These are phyloP conservation scores for Myotis daubentonii DNA, from an alignment of 2,797 vertebrate genomes.

Conservation along the genomic window DNA sequence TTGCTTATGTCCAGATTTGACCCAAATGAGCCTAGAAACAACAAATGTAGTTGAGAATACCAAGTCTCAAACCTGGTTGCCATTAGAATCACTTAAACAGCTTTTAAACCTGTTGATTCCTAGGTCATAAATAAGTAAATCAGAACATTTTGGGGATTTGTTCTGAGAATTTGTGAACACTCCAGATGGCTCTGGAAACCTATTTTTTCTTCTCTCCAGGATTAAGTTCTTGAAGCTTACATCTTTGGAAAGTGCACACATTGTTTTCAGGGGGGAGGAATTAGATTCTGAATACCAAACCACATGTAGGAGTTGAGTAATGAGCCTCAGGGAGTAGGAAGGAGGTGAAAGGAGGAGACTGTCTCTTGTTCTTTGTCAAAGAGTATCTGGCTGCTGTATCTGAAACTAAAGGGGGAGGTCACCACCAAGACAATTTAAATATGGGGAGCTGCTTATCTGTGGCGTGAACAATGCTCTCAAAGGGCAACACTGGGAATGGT, in stretches of 20 bases:
- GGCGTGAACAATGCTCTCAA: conserved; percentile 50
- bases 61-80: not conserved
- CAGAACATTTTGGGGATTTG: not conserved
- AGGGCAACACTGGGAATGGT: not conserved
- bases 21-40: not conserved
- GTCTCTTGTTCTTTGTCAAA: conserved; percentile 73
- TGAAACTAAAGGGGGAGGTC: conserved; percentile 73
- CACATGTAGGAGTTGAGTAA: conserved; percentile 71
- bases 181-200: not conserved
- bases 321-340: conserved; percentile 75
- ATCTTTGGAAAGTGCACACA: conserved; percentile 56
- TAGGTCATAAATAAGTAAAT: not conserved
- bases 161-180: not conserved
- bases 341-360: conserved; percentile 75
- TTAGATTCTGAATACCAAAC: conserved; percentile 75
- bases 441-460: conserved; percentile 8
- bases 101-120: not conserved
- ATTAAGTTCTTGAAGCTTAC: conserved; percentile 57
- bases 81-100: not conserved
- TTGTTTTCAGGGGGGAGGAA: conserved; percentile 20
- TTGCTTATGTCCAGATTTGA: not conserved
- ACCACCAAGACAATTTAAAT: conserved; percentile 61
- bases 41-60: not conserved
- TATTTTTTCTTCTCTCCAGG: not conserved
- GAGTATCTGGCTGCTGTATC: conserved; percentile 72